These are phyloP conservation scores for Meiosimyza platycephala DNA, from an alignment of 2,888 invertebrate genomes.

Conservation along the genomic window DNA sequence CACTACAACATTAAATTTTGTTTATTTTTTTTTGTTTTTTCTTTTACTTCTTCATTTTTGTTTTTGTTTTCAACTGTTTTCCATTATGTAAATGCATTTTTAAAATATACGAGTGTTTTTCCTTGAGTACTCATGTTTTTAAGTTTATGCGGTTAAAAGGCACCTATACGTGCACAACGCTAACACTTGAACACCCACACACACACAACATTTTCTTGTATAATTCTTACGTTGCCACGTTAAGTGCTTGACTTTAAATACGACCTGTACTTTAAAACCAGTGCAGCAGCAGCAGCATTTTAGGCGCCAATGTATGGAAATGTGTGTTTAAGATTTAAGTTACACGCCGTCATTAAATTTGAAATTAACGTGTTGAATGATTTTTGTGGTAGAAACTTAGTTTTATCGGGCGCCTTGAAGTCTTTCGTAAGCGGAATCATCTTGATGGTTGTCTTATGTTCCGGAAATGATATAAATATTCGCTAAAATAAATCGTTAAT, in stretches of 20 bases:
- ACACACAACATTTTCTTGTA: neutral
- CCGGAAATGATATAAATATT: too few species aligned
- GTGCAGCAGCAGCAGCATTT: neutral
- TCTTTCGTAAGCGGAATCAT: too few species aligned
- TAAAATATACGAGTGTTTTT: slow-evolving; percentile 17
- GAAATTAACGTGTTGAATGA: too few species aligned
- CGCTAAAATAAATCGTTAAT: too few species aligned
- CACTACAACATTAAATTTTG: neutral
- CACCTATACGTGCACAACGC: neutral
- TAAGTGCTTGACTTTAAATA: slow-evolving; percentile 17
- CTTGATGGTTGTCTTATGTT: too few species aligned
- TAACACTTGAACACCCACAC: neutral
- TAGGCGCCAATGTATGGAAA: neutral
- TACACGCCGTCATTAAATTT: too few species aligned
- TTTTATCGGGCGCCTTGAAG: too few species aligned
- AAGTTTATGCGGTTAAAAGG: slow-evolving; percentile 16
- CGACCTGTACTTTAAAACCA: slow-evolving; percentile 6
- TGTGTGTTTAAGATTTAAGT: too few species aligned
- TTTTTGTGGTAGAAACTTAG: too few species aligned
- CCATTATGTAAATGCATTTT: slow-evolving; percentile 29
- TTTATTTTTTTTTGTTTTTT: neutral
- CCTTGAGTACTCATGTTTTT: neutral
- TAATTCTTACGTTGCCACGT: neutral
- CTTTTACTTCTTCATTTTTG: neutral
- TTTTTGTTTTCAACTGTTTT: neutral